Percentiles rank a stretch among this genome's conserved stretches.
These are phyloP conservation scores for Campopleginae sp. DNA, from an alignment of 2,888 invertebrate genomes.

Conservation along the genomic window DNA sequence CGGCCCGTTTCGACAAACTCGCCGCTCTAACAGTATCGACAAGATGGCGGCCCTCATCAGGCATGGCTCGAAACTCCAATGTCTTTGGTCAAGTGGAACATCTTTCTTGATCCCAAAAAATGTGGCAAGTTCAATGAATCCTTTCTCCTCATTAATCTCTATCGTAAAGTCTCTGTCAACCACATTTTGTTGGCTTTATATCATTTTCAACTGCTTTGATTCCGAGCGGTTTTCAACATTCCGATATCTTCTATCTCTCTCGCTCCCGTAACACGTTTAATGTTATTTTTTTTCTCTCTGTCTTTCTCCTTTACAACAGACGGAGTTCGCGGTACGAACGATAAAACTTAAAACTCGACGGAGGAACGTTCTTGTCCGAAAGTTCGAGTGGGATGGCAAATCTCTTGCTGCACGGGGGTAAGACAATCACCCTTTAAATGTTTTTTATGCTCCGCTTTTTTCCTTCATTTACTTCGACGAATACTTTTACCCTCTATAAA, in stretches of 20 bases:
- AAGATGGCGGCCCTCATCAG: constrained; percentile 88
- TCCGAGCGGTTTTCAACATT: constrained; percentile 64
- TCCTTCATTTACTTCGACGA: constrained; percentile 7
- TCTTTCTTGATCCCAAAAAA: constrained; percentile 38
- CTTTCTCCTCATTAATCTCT: background rate
- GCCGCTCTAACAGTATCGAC: constrained; percentile 74
- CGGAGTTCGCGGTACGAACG: constrained; percentile 36
- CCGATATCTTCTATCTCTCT: constrained; percentile 19
- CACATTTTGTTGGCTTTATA: constrained; percentile 2
- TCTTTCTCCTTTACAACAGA: constrained; percentile 53
- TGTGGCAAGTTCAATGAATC: constrained; percentile 44
- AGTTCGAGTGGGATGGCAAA: constrained; percentile 73
- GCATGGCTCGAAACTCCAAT: constrained; percentile 83
- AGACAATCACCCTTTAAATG: constrained; percentile 64
- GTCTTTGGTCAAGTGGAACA: constrained; percentile 37
- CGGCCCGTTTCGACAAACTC: constrained; percentile 41
- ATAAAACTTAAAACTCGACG: constrained; percentile 62
- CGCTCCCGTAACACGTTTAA: constrained; percentile 12
- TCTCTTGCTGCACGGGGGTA: constrained; percentile 81
- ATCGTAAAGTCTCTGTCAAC: background rate
- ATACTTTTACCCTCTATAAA: background rate
- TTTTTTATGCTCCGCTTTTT: constrained; percentile 23
- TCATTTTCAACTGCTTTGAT: background rate
- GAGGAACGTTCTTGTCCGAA: constrained; percentile 65
- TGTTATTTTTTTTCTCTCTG: constrained; percentile 36